Percentiles rank a stretch among this genome's conserved stretches.
Conservation (phyloP, 23 tunicate species). For the Ciona savignyi region DNA sequence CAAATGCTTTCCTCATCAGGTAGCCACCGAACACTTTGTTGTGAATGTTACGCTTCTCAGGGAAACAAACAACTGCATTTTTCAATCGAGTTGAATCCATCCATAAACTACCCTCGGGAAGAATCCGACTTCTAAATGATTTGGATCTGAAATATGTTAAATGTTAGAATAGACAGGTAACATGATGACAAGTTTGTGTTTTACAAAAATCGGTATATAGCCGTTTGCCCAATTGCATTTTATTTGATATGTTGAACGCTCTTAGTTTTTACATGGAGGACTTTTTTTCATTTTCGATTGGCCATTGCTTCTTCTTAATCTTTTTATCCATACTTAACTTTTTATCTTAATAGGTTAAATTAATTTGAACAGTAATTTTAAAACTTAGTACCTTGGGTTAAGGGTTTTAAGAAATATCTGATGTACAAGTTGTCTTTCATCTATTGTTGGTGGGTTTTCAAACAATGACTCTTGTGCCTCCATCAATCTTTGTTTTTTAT, state of each 20-base stretch:
- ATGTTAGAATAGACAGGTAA: no score
- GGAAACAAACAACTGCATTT: constrained; percentile 71
- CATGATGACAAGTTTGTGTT: no score
- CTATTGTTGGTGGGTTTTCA: constrained; percentile 39
- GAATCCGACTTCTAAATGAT: constrained; percentile 40
- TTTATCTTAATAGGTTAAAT: no score
- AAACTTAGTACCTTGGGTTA: constrained; percentile 47
- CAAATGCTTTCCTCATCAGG: constrained; percentile 78
- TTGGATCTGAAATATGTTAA: constrained; percentile 55
- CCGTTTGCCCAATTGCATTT: no score
- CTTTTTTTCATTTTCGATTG: no score
- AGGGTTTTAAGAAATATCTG: constrained; percentile 47
- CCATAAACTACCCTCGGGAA: constrained; percentile 70
- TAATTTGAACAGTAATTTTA: no score
- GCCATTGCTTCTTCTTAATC: no score
- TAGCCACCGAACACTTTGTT: constrained; percentile 91
- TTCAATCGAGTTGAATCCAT: constrained; percentile 75
- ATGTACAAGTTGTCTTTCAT: constrained; percentile 61
- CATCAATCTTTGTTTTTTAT: constrained; percentile 41
- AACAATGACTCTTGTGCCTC: constrained; percentile 65
- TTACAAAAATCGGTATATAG: no score
- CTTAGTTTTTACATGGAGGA: no score
- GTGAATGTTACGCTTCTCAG: no score
- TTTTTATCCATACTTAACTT: no score
- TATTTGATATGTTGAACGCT: no score